A percentile compares a stretch with the other conserved stretches of the same genome.
Evolutionary conservation across 2,113 vertebrate genomes (phyloP).

Genomic region (Pelodiscus sinensis): DNA sequence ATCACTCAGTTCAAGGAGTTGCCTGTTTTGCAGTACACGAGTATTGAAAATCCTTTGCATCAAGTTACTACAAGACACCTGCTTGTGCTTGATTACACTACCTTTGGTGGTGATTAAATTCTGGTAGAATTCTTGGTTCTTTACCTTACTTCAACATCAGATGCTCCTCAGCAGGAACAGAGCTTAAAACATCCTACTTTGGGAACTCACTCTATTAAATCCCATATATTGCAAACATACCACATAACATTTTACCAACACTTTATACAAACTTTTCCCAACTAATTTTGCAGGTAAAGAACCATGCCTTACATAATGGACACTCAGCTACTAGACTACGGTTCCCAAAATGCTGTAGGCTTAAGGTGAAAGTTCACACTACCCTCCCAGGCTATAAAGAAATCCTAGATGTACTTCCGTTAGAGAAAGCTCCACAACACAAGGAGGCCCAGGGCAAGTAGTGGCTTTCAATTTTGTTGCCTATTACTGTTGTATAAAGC

Average conservation of each 20-base stretch:
- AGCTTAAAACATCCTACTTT: background rate
- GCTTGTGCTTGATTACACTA: background rate
- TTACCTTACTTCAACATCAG: background rate
- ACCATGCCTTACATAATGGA: background rate
- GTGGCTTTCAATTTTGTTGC: background rate
- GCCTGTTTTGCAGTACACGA: background rate
- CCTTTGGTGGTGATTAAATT: background rate
- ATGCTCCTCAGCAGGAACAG: background rate
- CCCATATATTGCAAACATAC: background rate
- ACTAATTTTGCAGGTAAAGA: background rate
- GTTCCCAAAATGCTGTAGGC: background rate
- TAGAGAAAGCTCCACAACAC: background rate
- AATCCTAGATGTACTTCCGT: background rate
- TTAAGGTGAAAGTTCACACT: background rate
- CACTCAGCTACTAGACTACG: background rate
- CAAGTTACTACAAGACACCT: background rate
- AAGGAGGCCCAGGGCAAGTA: background rate
- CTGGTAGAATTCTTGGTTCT: background rate
- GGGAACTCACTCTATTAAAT: too few species aligned
- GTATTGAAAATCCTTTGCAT: background rate
- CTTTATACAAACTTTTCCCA: background rate
- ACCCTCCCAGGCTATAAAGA: background rate
- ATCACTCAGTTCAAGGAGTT: background rate
- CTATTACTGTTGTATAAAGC: background rate
- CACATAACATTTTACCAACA: background rate